phyloP scores from a whole-genome alignment of 2,797 vertebrate species.

The Sebastes variabilis region DNA sequence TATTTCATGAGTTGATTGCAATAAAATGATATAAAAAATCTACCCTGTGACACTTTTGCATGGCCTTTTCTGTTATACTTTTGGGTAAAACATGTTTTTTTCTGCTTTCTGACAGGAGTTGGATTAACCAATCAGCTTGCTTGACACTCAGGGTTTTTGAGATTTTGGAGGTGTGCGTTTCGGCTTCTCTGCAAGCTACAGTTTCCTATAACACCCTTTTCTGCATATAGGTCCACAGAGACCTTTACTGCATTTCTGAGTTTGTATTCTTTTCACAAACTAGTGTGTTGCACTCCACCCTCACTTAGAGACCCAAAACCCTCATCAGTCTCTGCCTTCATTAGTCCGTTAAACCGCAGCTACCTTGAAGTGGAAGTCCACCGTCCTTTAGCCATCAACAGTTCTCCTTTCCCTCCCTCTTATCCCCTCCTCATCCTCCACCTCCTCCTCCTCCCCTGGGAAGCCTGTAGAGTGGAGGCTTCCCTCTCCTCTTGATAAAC shows the following conservation, averaged over 20 bases:
- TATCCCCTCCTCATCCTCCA: not conserved
- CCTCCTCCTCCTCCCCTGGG: slow-evolving; percentile 9
- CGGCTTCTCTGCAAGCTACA: not conserved
- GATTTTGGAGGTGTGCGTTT: not conserved
- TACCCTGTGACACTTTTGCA: not conserved
- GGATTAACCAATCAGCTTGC: not conserved
- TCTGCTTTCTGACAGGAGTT: not conserved
- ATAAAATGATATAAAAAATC: not conserved
- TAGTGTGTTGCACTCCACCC: not conserved
- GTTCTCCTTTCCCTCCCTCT: not conserved
- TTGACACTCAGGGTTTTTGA: not conserved
- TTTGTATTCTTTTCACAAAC: not conserved
- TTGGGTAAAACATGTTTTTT: not conserved
- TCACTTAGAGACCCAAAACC: not conserved
- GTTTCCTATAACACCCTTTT: not conserved
- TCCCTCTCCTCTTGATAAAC: slow-evolving; percentile 52
- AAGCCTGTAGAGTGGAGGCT: slow-evolving; percentile 24
- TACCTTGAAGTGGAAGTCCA: slow-evolving; percentile 14
- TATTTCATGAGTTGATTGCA: not conserved
- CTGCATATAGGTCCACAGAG: not conserved
- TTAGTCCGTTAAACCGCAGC: not conserved
- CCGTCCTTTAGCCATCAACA: slow-evolving; percentile 8
- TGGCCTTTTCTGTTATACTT: not conserved
- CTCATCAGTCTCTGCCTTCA: not conserved
- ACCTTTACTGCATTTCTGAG: not conserved